These are phyloP conservation scores for Spea multiplicata DNA, from an alignment of 2,113 vertebrate species.

Conservation along the genomic window DNA sequence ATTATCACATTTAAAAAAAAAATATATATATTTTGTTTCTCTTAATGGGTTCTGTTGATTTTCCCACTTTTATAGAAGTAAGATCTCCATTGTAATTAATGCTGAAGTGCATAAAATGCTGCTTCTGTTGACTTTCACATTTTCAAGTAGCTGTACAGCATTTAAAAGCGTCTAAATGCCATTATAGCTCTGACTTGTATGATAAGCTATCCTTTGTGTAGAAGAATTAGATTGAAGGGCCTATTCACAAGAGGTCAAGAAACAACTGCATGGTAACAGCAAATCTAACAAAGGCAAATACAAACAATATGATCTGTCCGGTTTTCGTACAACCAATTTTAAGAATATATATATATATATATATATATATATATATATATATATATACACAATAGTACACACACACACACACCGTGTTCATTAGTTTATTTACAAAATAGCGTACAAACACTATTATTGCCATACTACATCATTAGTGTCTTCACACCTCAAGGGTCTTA, in stretches of 20 bases:
- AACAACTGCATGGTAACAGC: neutral
- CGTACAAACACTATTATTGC: neutral
- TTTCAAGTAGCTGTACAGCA: neutral
- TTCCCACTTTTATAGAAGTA: neutral
- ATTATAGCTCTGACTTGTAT: constrained; percentile 29
- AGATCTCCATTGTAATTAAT: constrained; percentile 21
- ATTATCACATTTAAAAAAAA: neutral
- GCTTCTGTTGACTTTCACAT: constrained; percentile 15
- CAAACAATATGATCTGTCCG: constrained; percentile 26
- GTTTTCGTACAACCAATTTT: no score
- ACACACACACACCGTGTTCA: no score
- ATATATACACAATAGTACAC: no score
- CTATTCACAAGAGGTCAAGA: constrained; percentile 28
- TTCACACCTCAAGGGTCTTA: constrained; percentile 17
- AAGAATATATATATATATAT: no score
- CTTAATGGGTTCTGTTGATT: no score
- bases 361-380: no score
- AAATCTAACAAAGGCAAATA: neutral
- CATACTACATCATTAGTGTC: constrained; percentile 14
- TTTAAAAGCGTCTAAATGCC: constrained; percentile 38
- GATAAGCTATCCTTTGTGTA: constrained; percentile 37
- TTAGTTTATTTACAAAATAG: neutral
- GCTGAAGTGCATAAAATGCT: neutral
- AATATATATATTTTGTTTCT: no score
- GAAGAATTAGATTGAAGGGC: neutral